Evolutionary conservation across 2,888 invertebrate species (phyloP), one percentile per base, ranked within the genome.

Genomic region (Mimumesa dahlbomi): DNA sequence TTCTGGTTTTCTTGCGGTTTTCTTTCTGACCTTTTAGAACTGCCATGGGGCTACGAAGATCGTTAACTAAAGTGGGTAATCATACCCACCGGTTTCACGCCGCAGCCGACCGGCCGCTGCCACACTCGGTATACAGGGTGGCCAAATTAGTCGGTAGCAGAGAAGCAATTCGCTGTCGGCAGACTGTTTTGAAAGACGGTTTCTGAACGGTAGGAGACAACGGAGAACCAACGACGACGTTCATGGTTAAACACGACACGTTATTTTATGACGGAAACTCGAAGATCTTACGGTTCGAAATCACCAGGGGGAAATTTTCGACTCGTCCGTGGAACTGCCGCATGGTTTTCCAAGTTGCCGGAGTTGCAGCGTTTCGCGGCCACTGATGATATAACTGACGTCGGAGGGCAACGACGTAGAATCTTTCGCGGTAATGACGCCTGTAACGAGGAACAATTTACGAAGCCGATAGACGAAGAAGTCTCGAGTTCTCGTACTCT

Each of bases 51-150:
- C 80, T 77, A 71, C 80, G 73, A 74, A 81, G 85, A 84, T 85
- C 85, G 85, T 85, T 85, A 85, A 84, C 84, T 84, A 85, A 85
- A 85, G 85, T 85, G 84, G 85, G 84, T 85, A 85, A 85, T 85
- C 85, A 84, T 84, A 85, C 83, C 83, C 85, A 85, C 85, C 84
- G 85, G 84, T 84, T 85, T 85, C 85, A 83, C 85, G 85, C 85
- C 84, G 73, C 77, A 73, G 66, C 81, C 65, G 68, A 73, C 63
- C 76, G 56, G 54, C 46, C 62, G 68, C 58, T 58, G 38, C 42
- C 40, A 62, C 62, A 50, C 31, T 16, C 42, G 50, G 53, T 75
- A 42, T 77, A 79, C 73, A 57, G 79, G 79, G 79, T 79, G 79
- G 70, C 42, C 54, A 63, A 74, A 76, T 76, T 67, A 57, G 59